A percentile compares a stretch with the other conserved stretches of the same genome.
Evolutionary conservation across 2,888 invertebrate genomes (phyloP).

Genomic region (Himalopsyche kuldschensis): DNA sequence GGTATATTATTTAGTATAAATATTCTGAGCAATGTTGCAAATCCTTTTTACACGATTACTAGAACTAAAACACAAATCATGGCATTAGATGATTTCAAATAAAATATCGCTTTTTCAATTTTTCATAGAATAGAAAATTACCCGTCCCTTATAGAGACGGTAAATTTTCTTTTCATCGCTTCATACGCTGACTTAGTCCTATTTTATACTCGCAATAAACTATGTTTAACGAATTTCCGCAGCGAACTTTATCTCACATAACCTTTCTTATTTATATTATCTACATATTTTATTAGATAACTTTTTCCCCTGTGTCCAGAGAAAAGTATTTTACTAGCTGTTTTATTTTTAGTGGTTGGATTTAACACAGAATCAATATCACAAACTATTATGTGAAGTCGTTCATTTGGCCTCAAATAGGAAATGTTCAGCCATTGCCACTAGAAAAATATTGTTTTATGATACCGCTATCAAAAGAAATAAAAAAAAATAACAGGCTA

Average conservation of each 20-base stretch:
- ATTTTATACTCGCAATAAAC: background rate
- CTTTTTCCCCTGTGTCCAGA: background rate
- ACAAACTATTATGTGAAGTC: background rate
- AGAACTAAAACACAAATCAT: no score
- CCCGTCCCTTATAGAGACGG: background rate
- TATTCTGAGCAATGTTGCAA: no score
- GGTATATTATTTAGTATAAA: no score
- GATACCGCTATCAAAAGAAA: background rate
- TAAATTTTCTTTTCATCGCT: background rate
- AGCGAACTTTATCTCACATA: background rate
- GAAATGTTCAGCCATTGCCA: background rate
- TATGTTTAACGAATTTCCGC: background rate
- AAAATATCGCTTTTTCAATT: background rate
- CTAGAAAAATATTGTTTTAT: background rate
- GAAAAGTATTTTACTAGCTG: background rate
- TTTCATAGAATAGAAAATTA: background rate
- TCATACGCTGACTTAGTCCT: background rate
- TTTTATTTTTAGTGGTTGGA: background rate
- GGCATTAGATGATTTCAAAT: background rate
- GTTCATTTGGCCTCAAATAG: background rate
- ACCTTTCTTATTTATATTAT: background rate
- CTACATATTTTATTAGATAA: background rate
- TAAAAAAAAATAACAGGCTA: background rate
- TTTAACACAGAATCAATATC: background rate
- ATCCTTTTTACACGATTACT: no score